Evolutionary conservation across 30 jellyfish, hydroid and myxozoan species (phyloP).

Genomic region (Hydra vulgaris): DNA sequence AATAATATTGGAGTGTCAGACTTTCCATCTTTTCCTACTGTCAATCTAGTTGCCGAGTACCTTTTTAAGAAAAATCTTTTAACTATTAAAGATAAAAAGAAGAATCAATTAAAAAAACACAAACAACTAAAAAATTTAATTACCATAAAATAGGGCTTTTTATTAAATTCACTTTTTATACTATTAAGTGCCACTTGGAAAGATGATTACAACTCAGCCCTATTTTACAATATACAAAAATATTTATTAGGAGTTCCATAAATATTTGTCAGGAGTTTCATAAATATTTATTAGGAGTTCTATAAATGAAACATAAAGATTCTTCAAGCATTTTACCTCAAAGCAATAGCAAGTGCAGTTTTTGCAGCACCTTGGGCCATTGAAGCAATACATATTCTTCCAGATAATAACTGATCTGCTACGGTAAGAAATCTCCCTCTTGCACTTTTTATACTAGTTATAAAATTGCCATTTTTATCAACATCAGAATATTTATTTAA

Average conservation of each 20-base stretch:
- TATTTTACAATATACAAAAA: no score
- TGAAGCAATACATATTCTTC: slow-evolving; percentile 84
- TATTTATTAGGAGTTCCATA: no score
- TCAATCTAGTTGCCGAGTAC: slow-evolving; percentile 76
- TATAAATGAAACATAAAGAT: no score
- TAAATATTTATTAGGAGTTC: no score
- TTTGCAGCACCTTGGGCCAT: slow-evolving; percentile 70
- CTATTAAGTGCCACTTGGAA: no score
- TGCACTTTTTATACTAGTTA: slow-evolving; percentile 56
- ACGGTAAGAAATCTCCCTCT: slow-evolving; percentile 72
- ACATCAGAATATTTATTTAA: slow-evolving; percentile 67
- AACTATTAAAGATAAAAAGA: not conserved
- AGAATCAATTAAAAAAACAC: not conserved
- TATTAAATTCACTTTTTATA: no score
- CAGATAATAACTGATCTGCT: slow-evolving; percentile 70
- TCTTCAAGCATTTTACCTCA: slow-evolving; percentile 49
- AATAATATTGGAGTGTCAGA: slow-evolving; percentile 72
- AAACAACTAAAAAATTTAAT: no score
- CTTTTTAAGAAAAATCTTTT: slow-evolving; percentile 8
- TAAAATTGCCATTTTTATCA: slow-evolving; percentile 56
- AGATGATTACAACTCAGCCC: no score
- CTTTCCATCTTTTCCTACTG: slow-evolving; percentile 82
- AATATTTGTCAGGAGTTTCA: no score
- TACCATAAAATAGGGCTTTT: no score
- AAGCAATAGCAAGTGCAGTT: slow-evolving; percentile 82